These are phyloP conservation scores for Eudyptes chrysolophus DNA, from an alignment of 2,113 vertebrate genomes.

Conservation along the genomic window DNA sequence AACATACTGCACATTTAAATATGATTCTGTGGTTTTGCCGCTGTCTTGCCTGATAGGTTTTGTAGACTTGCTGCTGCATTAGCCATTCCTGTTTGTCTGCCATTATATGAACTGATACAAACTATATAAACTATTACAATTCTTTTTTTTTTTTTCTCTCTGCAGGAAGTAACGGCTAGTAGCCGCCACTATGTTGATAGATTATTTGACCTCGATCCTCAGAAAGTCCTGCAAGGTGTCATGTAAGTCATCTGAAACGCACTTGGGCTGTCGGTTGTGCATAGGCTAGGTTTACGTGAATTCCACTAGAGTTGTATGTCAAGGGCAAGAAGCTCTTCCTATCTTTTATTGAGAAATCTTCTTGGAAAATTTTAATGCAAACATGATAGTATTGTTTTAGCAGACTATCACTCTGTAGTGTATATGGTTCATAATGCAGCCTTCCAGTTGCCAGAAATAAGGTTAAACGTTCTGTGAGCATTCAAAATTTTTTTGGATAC, in stretches of 20 bases:
- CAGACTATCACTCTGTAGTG: background rate
- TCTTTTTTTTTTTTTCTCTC: conserved; percentile 41
- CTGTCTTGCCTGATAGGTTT: background rate
- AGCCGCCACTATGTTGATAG: conserved; percentile 99
- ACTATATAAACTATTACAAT: background rate
- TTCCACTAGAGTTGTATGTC: background rate
- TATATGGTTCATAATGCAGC: background rate
- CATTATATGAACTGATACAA: background rate
- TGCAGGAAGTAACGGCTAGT: conserved; percentile 96
- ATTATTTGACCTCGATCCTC: conserved; percentile 97
- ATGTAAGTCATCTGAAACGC: conserved; percentile 86
- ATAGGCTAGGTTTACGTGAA: background rate
- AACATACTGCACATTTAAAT: background rate
- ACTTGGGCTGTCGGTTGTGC: conserved; percentile 34
- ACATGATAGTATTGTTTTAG: background rate
- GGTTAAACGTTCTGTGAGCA: background rate
- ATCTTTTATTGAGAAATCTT: background rate
- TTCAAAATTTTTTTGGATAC: background rate
- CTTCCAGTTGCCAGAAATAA: background rate
- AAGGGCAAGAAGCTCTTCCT: background rate
- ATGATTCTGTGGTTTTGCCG: background rate
- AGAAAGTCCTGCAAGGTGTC: conserved; percentile 98
- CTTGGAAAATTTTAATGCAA: background rate
- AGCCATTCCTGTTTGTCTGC: conserved; percentile 36
- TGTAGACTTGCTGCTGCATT: background rate